Evolutionary conservation across 2,888 invertebrate species (phyloP).

Genomic region (Notodonta dromedarius): DNA sequence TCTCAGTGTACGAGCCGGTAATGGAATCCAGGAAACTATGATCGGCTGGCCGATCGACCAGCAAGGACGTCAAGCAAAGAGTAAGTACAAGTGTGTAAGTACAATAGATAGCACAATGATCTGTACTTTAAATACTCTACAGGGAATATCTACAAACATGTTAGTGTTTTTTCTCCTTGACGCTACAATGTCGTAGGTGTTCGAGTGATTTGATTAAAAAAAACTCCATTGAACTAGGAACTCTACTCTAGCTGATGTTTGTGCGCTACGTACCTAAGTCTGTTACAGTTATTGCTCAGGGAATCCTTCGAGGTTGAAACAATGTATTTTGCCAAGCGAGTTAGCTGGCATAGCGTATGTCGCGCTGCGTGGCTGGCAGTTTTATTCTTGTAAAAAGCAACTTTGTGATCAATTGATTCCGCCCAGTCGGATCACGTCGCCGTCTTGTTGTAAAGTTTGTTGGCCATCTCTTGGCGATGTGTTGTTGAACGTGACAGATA

Average conservation of each 20-base stretch:
- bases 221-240: neutral
- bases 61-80: too few relatives aligned
- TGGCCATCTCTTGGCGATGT: conserved; percentile 24
- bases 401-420: conserved; percentile 52
- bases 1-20: too few relatives aligned
- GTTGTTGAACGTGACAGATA: conserved; percentile 11
- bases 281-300: conserved; percentile 8
- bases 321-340: conserved; percentile 27
- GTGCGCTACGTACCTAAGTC: conserved; percentile 10
- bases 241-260: neutral
- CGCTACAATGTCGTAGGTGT: too few relatives aligned
- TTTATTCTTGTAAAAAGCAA: conserved; percentile 46
- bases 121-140: too few relatives aligned
- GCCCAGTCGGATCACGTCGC: conserved; percentile 20
- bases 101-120: too few relatives aligned
- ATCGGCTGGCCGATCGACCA: too few relatives aligned
- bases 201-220: neutral
- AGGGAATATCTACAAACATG: too few relatives aligned
- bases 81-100: too few relatives aligned
- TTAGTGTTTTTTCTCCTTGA: too few relatives aligned
- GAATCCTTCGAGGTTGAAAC: conserved; percentile 23
- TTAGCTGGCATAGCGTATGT: conserved; percentile 15
- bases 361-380: conserved; percentile 25
- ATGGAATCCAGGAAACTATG: too few relatives aligned
- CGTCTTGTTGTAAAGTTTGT: neutral